Evolutionary conservation across 2,113 vertebrate species (phyloP).

Genomic region (Xenopus borealis): DNA sequence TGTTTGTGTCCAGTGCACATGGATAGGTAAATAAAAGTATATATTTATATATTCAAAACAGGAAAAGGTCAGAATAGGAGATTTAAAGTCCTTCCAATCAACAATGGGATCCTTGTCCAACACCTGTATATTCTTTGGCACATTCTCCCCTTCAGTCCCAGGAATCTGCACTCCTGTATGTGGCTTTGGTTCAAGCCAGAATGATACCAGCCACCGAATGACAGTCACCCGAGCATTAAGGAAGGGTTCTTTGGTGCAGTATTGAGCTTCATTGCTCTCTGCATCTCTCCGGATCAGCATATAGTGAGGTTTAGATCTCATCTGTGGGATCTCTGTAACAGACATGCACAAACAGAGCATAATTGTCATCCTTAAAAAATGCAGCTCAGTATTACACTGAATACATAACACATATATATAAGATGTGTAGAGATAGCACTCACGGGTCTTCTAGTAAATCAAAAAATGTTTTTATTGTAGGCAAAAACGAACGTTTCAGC

Average conservation of each 20-base stretch:
- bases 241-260: slow-evolving; percentile 96
- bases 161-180: slow-evolving; percentile 87
- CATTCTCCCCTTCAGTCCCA: slow-evolving; percentile 91
- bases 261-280: slow-evolving; percentile 85
- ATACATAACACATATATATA: too few relatives aligned
- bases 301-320: slow-evolving; percentile 94
- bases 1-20: too few relatives aligned
- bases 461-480: too few relatives aligned
- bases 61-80: too few relatives aligned
- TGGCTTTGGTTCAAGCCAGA: slow-evolving; percentile 94
- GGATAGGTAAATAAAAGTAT: too few relatives aligned
- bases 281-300: slow-evolving; percentile 86
- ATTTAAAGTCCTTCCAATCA: too few relatives aligned
- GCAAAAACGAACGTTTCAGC: too few relatives aligned
- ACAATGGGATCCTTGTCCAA: neutral
- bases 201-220: slow-evolving; percentile 97
- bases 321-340: slow-evolving; percentile 83
- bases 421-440: too few relatives aligned
- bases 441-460: too few relatives aligned
- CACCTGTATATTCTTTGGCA: slow-evolving; percentile 99
- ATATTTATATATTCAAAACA: too few relatives aligned
- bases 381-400: too few relatives aligned
- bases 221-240: slow-evolving; percentile 95
- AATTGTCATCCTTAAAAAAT: too few relatives aligned
- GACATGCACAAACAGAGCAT: neutral